phyloP scores from a whole-genome alignment of 2,797 vertebrate species.

The Masticophis lateralis region DNA sequence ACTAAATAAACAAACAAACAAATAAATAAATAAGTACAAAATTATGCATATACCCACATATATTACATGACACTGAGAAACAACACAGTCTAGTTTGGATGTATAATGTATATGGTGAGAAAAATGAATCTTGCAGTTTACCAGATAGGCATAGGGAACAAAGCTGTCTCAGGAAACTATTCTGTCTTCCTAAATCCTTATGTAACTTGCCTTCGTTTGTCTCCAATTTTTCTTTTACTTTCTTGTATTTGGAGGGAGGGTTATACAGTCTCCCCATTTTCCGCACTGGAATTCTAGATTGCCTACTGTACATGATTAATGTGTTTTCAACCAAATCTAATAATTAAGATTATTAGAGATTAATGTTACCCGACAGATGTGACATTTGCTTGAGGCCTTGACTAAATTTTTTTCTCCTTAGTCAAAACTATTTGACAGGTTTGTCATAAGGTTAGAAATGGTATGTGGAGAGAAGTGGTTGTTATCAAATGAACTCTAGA shows the following conservation, averaged over 20 bases:
- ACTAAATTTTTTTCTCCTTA: not conserved
- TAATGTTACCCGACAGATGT: not conserved
- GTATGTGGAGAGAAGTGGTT: not conserved
- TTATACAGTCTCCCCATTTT: not conserved
- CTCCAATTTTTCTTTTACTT: not conserved
- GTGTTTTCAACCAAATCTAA: not conserved
- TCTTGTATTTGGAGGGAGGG: not conserved
- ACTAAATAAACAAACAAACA: too few species aligned
- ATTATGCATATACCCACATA: too few species aligned
- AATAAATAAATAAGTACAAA: too few species aligned
- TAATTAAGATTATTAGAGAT: not conserved
- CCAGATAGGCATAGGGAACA: too few species aligned
- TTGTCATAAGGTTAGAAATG: not conserved
- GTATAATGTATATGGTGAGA: too few species aligned
- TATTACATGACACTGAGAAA: too few species aligned
- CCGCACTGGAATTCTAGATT: not conserved
- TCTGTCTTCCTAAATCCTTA: not conserved
- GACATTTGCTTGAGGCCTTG: not conserved
- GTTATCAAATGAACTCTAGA: not conserved
- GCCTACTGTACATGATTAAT: not conserved
- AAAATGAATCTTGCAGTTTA: too few species aligned
- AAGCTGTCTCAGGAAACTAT: not conserved
- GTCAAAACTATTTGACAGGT: not conserved
- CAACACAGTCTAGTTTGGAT: too few species aligned
- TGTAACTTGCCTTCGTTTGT: not conserved